A percentile compares a stretch with the other conserved stretches of the same genome.
Evolutionary conservation across 1,140 invertebrate genomes (phyloP).

Genomic region (Drosophila parvula): DNA sequence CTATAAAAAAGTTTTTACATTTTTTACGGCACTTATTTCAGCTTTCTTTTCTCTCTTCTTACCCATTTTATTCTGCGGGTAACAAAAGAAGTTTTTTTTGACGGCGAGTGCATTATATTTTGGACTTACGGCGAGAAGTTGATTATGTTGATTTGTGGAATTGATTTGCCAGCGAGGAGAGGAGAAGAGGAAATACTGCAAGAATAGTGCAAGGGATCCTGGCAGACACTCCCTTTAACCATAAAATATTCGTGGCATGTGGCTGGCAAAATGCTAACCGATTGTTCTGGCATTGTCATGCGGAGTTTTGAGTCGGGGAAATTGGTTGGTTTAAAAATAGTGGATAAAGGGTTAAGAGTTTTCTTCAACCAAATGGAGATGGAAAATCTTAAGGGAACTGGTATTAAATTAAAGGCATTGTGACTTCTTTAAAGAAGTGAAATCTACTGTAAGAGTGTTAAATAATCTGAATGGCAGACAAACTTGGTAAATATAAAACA

Average conservation of each 20-base stretch:
- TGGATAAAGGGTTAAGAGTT: not conserved
- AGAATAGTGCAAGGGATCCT: slow-evolving; percentile 7
- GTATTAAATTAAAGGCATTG: too few species aligned
- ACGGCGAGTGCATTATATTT: slow-evolving; percentile 75
- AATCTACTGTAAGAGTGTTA: too few species aligned
- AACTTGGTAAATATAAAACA: too few species aligned
- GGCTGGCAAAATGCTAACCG: slow-evolving; percentile 43
- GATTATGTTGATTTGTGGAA: slow-evolving; percentile 82
- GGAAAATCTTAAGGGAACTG: not conserved
- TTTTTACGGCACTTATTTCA: slow-evolving; percentile 72
- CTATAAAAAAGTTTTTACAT: slow-evolving; percentile 83
- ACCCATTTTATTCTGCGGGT: slow-evolving; percentile 45
- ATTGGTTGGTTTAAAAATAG: slow-evolving; percentile 4
- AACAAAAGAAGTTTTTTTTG: slow-evolving; percentile 69
- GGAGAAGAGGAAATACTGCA: not conserved
- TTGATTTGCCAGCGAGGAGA: slow-evolving; percentile 55
- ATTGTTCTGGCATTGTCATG: slow-evolving; percentile 59
- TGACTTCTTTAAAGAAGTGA: too few species aligned
- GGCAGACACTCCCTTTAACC: slow-evolving; percentile 40
- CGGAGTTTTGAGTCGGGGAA: slow-evolving; percentile 34
- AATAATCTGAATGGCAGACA: too few species aligned
- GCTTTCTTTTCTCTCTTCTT: slow-evolving; percentile 39
- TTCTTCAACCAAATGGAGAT: not conserved
- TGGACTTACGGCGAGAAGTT: slow-evolving; percentile 74
- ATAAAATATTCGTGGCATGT: slow-evolving; percentile 70